Base-by-base conservation (phyloP, 2,113 vertebrate species). In the Scopus umbretta region DNA sequence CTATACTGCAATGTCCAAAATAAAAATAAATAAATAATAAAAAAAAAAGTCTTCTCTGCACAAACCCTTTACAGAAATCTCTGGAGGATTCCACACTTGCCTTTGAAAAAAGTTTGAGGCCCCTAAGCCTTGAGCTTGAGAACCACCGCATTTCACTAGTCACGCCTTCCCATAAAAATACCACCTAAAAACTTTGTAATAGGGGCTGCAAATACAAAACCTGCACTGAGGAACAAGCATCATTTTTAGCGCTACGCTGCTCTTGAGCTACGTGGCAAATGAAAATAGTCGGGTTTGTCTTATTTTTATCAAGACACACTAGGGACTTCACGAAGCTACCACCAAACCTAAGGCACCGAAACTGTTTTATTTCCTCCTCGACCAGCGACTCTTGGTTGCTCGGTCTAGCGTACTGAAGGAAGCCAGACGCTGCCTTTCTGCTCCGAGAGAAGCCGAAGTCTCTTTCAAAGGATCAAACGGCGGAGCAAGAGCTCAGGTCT, bases 191-290 rank as follows among this genome's bases (percentile, higher is more conserved):
- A 22, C 36, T 29, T 73, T 30, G 0, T 25, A 58, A 22, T 1
- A 59, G 13, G 29, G 18, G 36, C 23, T 13, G 23, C 56, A 30
- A 67, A 75, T 19, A 34, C 16, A 29, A 42, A 55, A 59, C 30
- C 2, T 2, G 4, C 56, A 30, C 72, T 19, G 32, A 71, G 26
- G 15, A 74, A 36, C n/a, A 67, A n/a, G 10, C 43, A 27, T 9
- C 13, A 9, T 19, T 47, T 55, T 38, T 13, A 76, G 36, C 0
- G 0, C 62, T 52, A 9, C 13, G 4, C 19, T 50, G 79, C n/a
- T 34, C 50, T 13, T 23, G 11, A 83, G 17, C 67, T 76, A 27
- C 0, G 0, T 2, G 16, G 34, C 61, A 55, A 67, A 36, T 3
- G 7, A 81, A 47, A 80, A 62, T 1, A 43, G 17, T 15, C 14